Base-by-base conservation (phyloP, 2,888 invertebrate species). In the Nomada goodeniana region DNA sequence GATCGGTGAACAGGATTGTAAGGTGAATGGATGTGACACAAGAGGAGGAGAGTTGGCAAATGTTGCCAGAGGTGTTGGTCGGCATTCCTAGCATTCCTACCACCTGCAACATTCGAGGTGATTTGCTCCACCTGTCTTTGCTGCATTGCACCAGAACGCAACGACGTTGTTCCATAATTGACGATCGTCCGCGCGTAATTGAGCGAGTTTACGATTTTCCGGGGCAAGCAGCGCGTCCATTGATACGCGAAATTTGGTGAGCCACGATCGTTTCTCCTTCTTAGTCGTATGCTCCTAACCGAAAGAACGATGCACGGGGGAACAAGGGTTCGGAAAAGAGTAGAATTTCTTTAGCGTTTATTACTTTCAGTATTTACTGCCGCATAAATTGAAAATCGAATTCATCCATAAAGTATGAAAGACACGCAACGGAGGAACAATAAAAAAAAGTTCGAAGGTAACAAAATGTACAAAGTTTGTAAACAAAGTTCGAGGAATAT, bases 41-140 rank as follows among this genome's bases (percentile, higher is more conserved):
- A 23, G 61, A 64, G 59, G 74, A 77, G 59, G 77, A 76, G 80
- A 83, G 79, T 81, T 87, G 75, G 86, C 79, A 75, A 86, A 86
- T 73, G 80, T 72, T 83, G 79, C 63, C 76, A 74, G 81, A 87
- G 83, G 88, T 88, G 87, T 87, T 76, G 74, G 88, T 74, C 88
- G 71, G 59, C 88, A 87, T 87, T 85, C 87, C 77, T 42, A 20
- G 76, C 80, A 77, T 87, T 87, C 87, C 83, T 83, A 74, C 82
- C 77, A 80, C 85, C 86, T 82, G 83, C 85, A 75, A 69, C 76
- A 68, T 73, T 57, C 72, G 52, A 57, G 74, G 63, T 81, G 86
- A 87, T 87, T 87, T 78, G 76, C 86, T 81, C 81, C 88, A 85
- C 86, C 85, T 85, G 88, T 80, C 88, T 83, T 80, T 83, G 73